Evolutionary conservation across 2,888 invertebrate genomes (phyloP), one percentile per base, ranked within the genome.

Genomic region (Phyto melanocephala): DNA sequence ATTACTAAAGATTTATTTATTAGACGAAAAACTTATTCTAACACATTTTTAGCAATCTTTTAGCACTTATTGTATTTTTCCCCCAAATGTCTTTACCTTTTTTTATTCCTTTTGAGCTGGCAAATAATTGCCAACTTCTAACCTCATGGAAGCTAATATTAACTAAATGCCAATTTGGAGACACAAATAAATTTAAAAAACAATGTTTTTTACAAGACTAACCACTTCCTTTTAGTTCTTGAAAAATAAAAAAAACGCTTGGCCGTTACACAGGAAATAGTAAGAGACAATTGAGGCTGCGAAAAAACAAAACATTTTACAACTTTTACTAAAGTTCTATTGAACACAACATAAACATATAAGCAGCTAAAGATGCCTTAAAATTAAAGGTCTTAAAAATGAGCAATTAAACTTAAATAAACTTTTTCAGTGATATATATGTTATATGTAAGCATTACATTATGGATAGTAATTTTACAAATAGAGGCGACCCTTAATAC

Each of bases 191-290:
- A 47, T 47, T 54, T 33, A 40, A 24, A 58, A 35, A 40, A 62
- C 15, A 28, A 42, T 20, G 24, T 35, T 37, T 17, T 33, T 35
- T 3, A 3, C 5, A 52, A 22, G 0, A 17, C 35, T 77, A 20
- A 42, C 68, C 52, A 68, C 60, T 77, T 77, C 68, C 68, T 68
- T 77, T 77, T 52, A 15, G 37, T 17, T 40, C n/a, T 10, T n/a
- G 47, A 11, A 60, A 50, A 1, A 28, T n/a, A 13, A 45, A 62
- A 10, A 47, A 35, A 35, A 62, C 35, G 17, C n/a, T 37, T 37
- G 15, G 11, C 35, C 45, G 22, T 20, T 17, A 52, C 20, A 20
- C 6, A 24, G 47, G n/a, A 37, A 52, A 52, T 62, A 72, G 54
- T 62, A 62, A 24, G 20, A 58, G 33, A 50, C 60, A 58, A 47